These are phyloP conservation scores for Oscheius sp. DNA, from an alignment of 2,888 invertebrate species.

Conservation along the genomic window DNA sequence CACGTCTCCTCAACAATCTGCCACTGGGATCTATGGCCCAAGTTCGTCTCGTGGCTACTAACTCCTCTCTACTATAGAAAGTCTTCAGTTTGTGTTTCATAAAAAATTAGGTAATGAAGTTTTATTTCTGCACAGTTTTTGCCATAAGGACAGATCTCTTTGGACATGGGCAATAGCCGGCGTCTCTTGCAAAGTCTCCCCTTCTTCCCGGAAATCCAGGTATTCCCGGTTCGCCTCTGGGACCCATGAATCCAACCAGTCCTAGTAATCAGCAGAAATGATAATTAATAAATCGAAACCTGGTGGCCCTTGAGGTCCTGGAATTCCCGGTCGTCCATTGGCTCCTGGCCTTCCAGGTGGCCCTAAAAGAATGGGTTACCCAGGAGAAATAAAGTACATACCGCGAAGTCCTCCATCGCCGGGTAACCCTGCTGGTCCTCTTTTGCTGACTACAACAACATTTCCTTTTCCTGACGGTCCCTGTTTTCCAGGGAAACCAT, in stretches of 20 bases:
- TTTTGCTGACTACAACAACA: conserved; percentile 7
- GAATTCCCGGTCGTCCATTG: conserved; percentile 12
- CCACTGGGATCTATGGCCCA: too few species aligned
- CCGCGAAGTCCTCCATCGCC: conserved; percentile 30
- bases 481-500: conserved; percentile 16
- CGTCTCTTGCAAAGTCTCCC: conserved; percentile 11
- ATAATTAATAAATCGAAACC: not conserved
- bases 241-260: not conserved
- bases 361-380: not conserved
- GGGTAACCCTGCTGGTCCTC: conserved; percentile 16
- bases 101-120: too few species aligned
- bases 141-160: conserved; percentile 12
- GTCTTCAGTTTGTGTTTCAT: too few species aligned
- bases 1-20: too few species aligned
- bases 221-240: not conserved
- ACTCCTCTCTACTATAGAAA: too few species aligned
- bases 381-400: not conserved
- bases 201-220: conserved; percentile 19
- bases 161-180: conserved; percentile 30
- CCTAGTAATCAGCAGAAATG: not conserved
- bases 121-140: not conserved
- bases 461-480: not conserved
- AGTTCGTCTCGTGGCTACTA: too few species aligned
- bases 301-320: conserved; percentile 19
- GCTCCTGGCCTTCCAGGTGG: conserved; percentile 13